Evolutionary conservation across 2,888 invertebrate genomes (phyloP).

Genomic region (Sclerodermus sp.): DNA sequence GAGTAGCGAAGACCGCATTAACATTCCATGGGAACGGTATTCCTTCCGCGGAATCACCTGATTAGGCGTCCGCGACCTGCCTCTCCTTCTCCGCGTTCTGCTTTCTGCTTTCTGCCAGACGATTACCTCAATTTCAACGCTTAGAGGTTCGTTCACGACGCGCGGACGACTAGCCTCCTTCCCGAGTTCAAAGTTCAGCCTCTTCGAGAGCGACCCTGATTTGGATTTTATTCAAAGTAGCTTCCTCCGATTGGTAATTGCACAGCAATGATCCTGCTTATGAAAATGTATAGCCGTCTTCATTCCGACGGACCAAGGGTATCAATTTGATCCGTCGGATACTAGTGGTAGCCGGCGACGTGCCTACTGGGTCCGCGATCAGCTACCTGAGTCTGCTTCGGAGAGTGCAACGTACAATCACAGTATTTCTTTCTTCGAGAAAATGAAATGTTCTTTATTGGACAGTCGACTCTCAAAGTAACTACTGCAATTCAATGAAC

Average conservation of each 20-base stretch:
- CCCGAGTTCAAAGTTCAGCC: neutral
- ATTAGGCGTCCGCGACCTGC: conserved; percentile 15
- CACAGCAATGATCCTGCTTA: neutral
- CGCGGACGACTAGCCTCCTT: neutral
- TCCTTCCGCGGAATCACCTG: conserved; percentile 44
- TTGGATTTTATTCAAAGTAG: neutral
- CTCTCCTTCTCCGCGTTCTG: conserved; percentile 2
- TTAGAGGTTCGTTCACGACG: neutral
- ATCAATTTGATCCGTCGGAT: neutral
- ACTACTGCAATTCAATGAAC: no score
- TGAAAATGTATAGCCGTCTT: neutral
- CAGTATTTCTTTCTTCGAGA: no score
- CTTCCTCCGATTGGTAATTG: neutral
- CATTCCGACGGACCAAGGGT: neutral
- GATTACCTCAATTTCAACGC: conserved; percentile 31
- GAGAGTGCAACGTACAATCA: no score
- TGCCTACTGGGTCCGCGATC: neutral
- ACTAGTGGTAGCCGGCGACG: no score
- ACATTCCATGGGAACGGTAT: conserved; percentile 57
- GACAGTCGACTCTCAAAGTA: no score
- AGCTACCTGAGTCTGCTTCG: no score
- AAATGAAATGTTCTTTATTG: no score
- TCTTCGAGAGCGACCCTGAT: neutral
- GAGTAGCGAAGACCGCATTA: conserved; percentile 46
- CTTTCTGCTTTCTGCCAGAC: conserved; percentile 6